phyloP scores from a whole-genome alignment of 2,888 invertebrate species.

The Endomychus coccineus region DNA sequence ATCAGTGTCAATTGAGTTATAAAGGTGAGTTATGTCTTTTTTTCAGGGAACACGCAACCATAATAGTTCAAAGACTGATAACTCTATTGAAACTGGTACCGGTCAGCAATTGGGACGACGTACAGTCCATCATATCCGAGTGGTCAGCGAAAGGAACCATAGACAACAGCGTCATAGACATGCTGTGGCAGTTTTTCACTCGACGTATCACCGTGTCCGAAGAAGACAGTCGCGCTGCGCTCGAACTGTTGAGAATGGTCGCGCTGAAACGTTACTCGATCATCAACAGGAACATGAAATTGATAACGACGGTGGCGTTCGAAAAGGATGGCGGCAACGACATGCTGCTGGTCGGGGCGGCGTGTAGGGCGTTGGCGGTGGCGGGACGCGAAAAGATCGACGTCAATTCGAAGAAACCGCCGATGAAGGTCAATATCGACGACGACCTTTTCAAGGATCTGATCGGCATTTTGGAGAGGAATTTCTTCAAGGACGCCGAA shows the following conservation, averaged over 20 bases:
- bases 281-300: slow-evolving; percentile 46
- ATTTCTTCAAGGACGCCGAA: slow-evolving; percentile 45
- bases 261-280: slow-evolving; percentile 42
- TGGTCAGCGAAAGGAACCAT: slow-evolving; percentile 54
- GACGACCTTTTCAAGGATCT: slow-evolving; percentile 53
- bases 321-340: slow-evolving; percentile 32
- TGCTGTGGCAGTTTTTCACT: slow-evolving; percentile 80
- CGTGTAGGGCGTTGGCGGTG: slow-evolving; percentile 52
- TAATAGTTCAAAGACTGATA: slow-evolving; percentile 54
- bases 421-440: slow-evolving; percentile 39
- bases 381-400: slow-evolving; percentile 40
- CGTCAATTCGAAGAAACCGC: slow-evolving; percentile 32
- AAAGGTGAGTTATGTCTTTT: background rate
- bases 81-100: slow-evolving; percentile 50
- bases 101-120: slow-evolving; percentile 52
- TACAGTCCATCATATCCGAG: slow-evolving; percentile 55
- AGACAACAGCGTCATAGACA: slow-evolving; percentile 52
- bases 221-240: slow-evolving; percentile 63
- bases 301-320: slow-evolving; percentile 9
- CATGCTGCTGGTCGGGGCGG: slow-evolving; percentile 50
- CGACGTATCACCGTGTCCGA: slow-evolving; percentile 55
- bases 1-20: no score
- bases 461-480: slow-evolving; percentile 41
- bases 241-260: slow-evolving; percentile 72
- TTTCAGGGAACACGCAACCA: slow-evolving; percentile 46